phyloP scores from a whole-genome alignment of 2,797 vertebrate genomes.

The Enteromius mattozi region DNA sequence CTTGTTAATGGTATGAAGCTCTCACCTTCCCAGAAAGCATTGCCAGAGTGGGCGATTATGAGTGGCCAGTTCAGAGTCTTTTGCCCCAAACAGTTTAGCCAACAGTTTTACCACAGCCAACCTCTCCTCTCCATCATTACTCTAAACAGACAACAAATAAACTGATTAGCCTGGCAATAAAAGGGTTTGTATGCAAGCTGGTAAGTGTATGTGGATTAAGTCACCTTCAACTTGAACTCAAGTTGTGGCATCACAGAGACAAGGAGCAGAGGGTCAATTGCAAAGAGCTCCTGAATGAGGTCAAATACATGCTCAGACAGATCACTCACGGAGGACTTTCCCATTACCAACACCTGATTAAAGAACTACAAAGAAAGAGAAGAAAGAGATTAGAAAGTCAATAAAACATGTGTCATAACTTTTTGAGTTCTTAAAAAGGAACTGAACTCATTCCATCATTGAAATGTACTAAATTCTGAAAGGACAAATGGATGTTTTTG shows the following conservation, averaged over 20 bases:
- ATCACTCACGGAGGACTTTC: constrained; percentile 98
- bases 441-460: background rate
- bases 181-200: background rate
- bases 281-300: constrained; percentile 98
- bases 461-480: background rate
- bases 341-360: constrained; percentile 98
- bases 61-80: constrained; percentile 96
- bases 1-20: background rate
- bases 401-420: background rate
- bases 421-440: background rate
- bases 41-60: constrained; percentile 99
- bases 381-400: background rate
- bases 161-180: background rate
- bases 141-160: constrained; percentile 76
- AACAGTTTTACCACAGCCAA: constrained; percentile 95
- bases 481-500: background rate
- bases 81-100: constrained; percentile 96
- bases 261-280: constrained; percentile 94
- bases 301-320: constrained; percentile 98
- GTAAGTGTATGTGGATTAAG: background rate
- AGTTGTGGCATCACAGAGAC: constrained; percentile 98
- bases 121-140: constrained; percentile 97
- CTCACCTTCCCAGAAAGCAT: constrained; percentile 95
- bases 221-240: constrained; percentile 98
- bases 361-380: constrained; percentile 86